phyloP scores from a whole-genome alignment of 2,113 vertebrate genomes.

The Clarias batrachus region DNA sequence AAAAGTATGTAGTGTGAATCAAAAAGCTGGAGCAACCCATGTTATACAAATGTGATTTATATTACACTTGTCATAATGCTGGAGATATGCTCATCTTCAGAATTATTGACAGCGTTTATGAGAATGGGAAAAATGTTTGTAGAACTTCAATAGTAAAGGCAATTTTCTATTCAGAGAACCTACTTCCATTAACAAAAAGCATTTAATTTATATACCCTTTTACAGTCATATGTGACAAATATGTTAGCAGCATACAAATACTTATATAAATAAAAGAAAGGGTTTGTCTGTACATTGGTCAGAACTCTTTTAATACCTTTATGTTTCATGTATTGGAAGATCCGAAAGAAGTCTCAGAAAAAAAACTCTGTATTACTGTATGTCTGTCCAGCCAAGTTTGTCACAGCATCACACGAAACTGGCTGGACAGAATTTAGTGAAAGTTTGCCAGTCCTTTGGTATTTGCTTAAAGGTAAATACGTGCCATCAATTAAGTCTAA shows the following conservation, averaged over 20 bases:
- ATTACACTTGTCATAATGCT: neutral
- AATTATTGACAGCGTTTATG: neutral
- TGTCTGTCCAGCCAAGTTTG: too few relatives aligned
- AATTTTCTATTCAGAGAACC: neutral
- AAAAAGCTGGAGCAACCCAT: neutral
- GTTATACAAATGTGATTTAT: neutral
- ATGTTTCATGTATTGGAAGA: too few relatives aligned
- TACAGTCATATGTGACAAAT: neutral
- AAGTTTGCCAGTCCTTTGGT: too few relatives aligned
- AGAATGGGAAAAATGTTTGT: neutral
- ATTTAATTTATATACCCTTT: neutral
- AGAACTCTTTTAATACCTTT: too few relatives aligned
- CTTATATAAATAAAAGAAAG: neutral
- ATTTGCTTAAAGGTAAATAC: too few relatives aligned
- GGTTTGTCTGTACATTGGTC: too few relatives aligned
- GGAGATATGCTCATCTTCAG: neutral
- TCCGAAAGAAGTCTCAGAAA: too few relatives aligned
- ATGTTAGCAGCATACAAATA: neutral
- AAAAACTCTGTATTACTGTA: too few relatives aligned
- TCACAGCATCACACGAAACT: too few relatives aligned
- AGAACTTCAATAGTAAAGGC: neutral
- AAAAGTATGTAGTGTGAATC: neutral
- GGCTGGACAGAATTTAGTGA: too few relatives aligned
- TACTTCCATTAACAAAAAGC: neutral
- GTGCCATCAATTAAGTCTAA: too few relatives aligned